These are phyloP conservation scores for Cecidostiba fungosa DNA, from an alignment of 2,888 invertebrate species.

Conservation along the genomic window DNA sequence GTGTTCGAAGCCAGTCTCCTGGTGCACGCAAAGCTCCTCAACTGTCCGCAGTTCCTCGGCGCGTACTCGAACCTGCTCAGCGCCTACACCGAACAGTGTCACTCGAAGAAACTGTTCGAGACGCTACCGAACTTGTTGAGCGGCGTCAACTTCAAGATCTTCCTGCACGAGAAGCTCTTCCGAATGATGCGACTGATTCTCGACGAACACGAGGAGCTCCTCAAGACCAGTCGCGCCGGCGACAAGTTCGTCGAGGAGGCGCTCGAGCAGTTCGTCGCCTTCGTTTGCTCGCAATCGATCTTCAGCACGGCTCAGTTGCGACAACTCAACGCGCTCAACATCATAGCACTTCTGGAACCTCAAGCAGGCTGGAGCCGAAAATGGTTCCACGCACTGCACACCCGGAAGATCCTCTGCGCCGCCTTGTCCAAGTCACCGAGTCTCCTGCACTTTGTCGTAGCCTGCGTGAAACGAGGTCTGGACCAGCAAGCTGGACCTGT, in stretches of 20 bases:
- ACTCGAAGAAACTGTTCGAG: slow-evolving; percentile 71
- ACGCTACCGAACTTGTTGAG: slow-evolving; percentile 73
- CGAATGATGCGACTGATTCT: slow-evolving; percentile 73
- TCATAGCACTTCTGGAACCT: slow-evolving; percentile 76
- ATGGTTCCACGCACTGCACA: slow-evolving; percentile 74
- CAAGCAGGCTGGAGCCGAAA: slow-evolving; percentile 75
- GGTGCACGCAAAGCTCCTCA: slow-evolving; percentile 72
- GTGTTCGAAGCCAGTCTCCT: slow-evolving; percentile 77
- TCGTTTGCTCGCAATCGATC: slow-evolving; percentile 68
- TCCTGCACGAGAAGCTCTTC: slow-evolving; percentile 76
- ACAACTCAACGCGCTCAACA: slow-evolving; percentile 71
- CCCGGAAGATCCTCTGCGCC: slow-evolving; percentile 71
- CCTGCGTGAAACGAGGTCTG: slow-evolving; percentile 69
- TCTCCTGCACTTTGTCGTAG: slow-evolving; percentile 70
- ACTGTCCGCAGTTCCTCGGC: slow-evolving; percentile 68
- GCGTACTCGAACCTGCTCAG: slow-evolving; percentile 72
- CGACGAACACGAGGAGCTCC: slow-evolving; percentile 73
- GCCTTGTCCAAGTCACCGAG: slow-evolving; percentile 73
- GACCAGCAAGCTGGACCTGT: slow-evolving; percentile 67
- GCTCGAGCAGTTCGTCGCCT: slow-evolving; percentile 74
- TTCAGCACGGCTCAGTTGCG: slow-evolving; percentile 67
- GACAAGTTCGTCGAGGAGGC: slow-evolving; percentile 75
- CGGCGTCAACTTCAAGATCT: slow-evolving; percentile 77
- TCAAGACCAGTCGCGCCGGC: slow-evolving; percentile 70
- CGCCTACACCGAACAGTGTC: slow-evolving; percentile 73